These are phyloP conservation scores for Epinephelus lanceolatus DNA, from an alignment of 2,113 vertebrate species.

Conservation along the genomic window DNA sequence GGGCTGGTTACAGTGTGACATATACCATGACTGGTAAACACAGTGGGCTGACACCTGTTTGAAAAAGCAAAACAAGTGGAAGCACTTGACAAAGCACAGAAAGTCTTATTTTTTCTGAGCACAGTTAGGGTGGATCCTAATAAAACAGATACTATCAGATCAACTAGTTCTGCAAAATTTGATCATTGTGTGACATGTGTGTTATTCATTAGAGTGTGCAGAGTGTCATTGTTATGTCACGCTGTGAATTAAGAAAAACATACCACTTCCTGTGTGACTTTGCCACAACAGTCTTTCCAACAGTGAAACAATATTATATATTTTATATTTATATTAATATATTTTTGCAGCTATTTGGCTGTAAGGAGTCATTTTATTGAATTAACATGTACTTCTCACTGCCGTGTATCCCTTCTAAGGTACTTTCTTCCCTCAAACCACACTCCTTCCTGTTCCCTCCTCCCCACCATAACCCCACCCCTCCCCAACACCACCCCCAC, in stretches of 20 bases:
- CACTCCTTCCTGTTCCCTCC: slow-evolving; percentile 49
- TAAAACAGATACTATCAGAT: not conserved
- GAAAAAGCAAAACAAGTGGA: not conserved
- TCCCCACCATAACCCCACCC: slow-evolving; percentile 24
- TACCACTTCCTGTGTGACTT: slow-evolving; percentile 45
- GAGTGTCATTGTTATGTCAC: not conserved
- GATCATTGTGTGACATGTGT: not conserved
- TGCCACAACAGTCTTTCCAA: slow-evolving; percentile 13
- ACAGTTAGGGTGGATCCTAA: not conserved
- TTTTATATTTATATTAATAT: no score
- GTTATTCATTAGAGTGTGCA: not conserved
- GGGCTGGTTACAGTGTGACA: slow-evolving; percentile 17
- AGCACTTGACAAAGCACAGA: not conserved
- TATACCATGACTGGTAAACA: not conserved
- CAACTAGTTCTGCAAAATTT: not conserved
- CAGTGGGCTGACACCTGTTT: not conserved
- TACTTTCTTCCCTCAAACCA: slow-evolving; percentile 49
- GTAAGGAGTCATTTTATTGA: slow-evolving; percentile 10
- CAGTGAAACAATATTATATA: slow-evolving; percentile 21
- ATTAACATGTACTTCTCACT: slow-evolving; percentile 17
- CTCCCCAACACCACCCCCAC: slow-evolving; percentile 7
- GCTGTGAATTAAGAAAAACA: slow-evolving; percentile 30
- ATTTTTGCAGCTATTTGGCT: not conserved
- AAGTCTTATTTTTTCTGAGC: not conserved
- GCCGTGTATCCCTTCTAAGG: not conserved